Evolutionary conservation across 2,797 vertebrate genomes (phyloP).

Genomic region (Apogon talboti): DNA sequence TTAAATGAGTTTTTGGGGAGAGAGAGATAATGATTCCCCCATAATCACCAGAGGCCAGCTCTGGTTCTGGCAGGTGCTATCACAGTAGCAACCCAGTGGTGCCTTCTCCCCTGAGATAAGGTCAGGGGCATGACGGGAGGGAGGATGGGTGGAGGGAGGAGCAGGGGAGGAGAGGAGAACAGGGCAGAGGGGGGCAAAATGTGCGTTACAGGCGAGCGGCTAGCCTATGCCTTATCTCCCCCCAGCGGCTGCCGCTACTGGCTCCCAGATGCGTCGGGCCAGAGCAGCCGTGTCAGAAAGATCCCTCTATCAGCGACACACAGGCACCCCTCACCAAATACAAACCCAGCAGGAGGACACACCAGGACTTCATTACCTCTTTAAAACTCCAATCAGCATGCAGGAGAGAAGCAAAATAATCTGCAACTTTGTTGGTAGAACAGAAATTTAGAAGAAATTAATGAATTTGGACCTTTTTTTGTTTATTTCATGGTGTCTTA

Average conservation of each 20-base stretch:
- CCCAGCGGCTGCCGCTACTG: slow-evolving; percentile 79
- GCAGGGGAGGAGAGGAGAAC: slow-evolving; percentile 56
- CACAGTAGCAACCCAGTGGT: slow-evolving; percentile 84
- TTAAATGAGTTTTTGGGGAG: slow-evolving; percentile 81
- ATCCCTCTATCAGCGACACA: slow-evolving; percentile 90
- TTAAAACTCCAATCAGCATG: slow-evolving; percentile 80
- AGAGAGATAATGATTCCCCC: slow-evolving; percentile 82
- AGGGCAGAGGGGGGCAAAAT: slow-evolving; percentile 62
- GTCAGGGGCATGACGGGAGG: slow-evolving; percentile 79
- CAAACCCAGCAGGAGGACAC: slow-evolving; percentile 85
- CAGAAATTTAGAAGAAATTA: slow-evolving; percentile 53
- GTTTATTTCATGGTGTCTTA: slow-evolving; percentile 27
- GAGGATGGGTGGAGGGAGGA: slow-evolving; percentile 60
- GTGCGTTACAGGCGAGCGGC: slow-evolving; percentile 77
- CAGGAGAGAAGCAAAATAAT: slow-evolving; percentile 69
- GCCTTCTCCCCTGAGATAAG: slow-evolving; percentile 89
- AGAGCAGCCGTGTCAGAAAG: slow-evolving; percentile 85
- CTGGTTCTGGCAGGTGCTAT: slow-evolving; percentile 82
- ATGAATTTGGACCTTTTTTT: slow-evolving; percentile 6
- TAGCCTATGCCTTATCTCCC: slow-evolving; percentile 84
- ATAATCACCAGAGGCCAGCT: slow-evolving; percentile 84
- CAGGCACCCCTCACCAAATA: slow-evolving; percentile 86
- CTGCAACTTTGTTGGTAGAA: slow-evolving; percentile 62
- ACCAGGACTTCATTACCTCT: slow-evolving; percentile 90
- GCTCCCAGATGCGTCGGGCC: slow-evolving; percentile 79